Base-by-base conservation (phyloP, 1,140 invertebrate genomes). In the Anadara kagoshimensis region DNA sequence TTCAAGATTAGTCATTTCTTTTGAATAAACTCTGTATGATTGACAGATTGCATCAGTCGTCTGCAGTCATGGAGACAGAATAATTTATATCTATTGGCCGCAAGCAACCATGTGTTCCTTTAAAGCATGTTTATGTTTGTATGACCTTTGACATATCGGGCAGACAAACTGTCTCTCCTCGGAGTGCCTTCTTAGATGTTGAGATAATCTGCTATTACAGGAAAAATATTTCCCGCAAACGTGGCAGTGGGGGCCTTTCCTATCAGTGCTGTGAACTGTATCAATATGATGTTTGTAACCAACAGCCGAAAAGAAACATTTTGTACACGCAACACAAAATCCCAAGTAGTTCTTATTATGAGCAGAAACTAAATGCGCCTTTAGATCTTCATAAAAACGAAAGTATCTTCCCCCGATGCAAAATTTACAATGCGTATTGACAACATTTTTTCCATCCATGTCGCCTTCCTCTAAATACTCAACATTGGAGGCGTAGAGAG, bases 71-170 rank as follows among this genome's bases (percentile, higher is more conserved):
- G 29, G 29, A 3, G 7, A 36, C 29, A 36, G n/a, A n/a, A 36
- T 36, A 36, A n/a, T 16, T 7, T 16, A 51, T 20, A 7, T 22
- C 12, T 56, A n/a, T 26, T n/a, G 26, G 0, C 12, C 54, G 0
- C 18, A 24, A 5, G 44, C 49, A 59, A 54, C 58, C 2, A 45
- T 49, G 59, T 69, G 66, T 12, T 56, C 24, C 43, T 69, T 44
- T 12, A 69, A 36, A 69, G 54, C 59, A 24, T 69, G 49, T 26
- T 69, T 73, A 18, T 73, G 72, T 53, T 64, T 66, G 22, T 66
- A 73, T 8, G 57, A 53, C n/a, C 54, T 67, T 20, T 57, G 20
- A 63, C 72, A 73, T 20, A 62, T 59, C n/a, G 18, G 18, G 68
- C 72, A 73, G 8, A 29, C 26, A 53, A 62, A 73, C 3, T 47